These are phyloP conservation scores for Drosophila pseudotalamancana DNA, from an alignment of 2,888 invertebrate genomes.

Conservation along the genomic window DNA sequence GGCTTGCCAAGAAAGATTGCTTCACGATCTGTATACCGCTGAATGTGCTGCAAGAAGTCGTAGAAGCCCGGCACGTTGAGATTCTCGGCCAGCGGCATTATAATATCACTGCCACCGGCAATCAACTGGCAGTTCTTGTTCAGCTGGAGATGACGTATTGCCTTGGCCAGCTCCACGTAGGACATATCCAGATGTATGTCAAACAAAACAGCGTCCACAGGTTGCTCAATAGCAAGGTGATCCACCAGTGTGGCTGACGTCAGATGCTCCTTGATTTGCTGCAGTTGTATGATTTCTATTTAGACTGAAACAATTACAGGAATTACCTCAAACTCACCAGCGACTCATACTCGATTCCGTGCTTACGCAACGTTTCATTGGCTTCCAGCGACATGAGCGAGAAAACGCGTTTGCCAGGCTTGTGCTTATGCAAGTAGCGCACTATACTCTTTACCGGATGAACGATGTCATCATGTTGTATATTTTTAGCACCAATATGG, in stretches of 20 bases:
- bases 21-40: slow-evolving; percentile 76
- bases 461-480: slow-evolving; percentile 81
- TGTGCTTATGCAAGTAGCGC: slow-evolving; percentile 84
- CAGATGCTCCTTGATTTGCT: slow-evolving; percentile 71
- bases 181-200: slow-evolving; percentile 84
- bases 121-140: slow-evolving; percentile 84
- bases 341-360: slow-evolving; percentile 83
- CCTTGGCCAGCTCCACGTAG: slow-evolving; percentile 84
- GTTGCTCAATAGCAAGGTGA: slow-evolving; percentile 48
- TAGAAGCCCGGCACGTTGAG: slow-evolving; percentile 77
- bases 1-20: slow-evolving; percentile 85
- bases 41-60: slow-evolving; percentile 68
- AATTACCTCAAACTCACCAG: slow-evolving; percentile 69
- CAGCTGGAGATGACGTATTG: slow-evolving; percentile 83
- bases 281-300: not conserved
- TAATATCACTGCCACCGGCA: slow-evolving; percentile 82
- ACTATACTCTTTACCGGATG: slow-evolving; percentile 84
- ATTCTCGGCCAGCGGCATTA: slow-evolving; percentile 73
- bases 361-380: slow-evolving; percentile 79
- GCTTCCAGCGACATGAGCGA: slow-evolving; percentile 82
- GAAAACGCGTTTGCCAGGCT: slow-evolving; percentile 84
- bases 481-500: slow-evolving; percentile 59
- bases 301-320: not conserved
- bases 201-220: slow-evolving; percentile 85
- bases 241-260: slow-evolving; percentile 53